phyloP scores from a whole-genome alignment of 2,888 invertebrate genomes.

The Pammene fasciana region DNA sequence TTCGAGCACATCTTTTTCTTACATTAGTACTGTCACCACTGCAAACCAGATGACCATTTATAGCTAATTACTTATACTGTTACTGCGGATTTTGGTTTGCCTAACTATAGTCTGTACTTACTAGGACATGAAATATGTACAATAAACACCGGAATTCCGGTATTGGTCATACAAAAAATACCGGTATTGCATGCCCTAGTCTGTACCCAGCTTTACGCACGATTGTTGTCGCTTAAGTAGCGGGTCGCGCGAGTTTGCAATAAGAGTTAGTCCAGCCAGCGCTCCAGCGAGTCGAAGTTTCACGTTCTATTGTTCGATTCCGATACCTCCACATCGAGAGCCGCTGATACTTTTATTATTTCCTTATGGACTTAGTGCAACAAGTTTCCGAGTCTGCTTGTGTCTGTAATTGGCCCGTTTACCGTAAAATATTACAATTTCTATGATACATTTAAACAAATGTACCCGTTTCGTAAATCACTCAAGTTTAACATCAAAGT shows the following conservation, averaged over 20 bases:
- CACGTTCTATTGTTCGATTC: conserved; percentile 71
- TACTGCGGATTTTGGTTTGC: no score
- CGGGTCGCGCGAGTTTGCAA: conserved; percentile 66
- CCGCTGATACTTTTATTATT: conserved; percentile 75
- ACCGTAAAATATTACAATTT: not conserved
- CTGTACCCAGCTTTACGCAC: conserved; percentile 11
- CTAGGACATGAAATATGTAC: no score
- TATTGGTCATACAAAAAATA: no score
- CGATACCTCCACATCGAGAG: conserved; percentile 62
- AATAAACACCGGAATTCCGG: no score
- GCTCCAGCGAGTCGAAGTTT: conserved; percentile 32
- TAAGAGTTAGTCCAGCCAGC: conserved; percentile 62
- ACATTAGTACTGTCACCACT: no score
- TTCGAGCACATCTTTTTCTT: no score
- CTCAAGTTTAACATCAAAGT: conserved; percentile 18
- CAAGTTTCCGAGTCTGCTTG: conserved; percentile 56
- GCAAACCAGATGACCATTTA: no score
- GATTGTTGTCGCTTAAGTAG: conserved; percentile 38
- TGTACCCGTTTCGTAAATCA: conserved; percentile 1
- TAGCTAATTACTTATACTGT: no score
- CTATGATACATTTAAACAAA: conserved; percentile 3
- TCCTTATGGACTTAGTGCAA: conserved; percentile 63
- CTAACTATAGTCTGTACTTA: no score
- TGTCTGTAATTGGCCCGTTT: conserved; percentile 48
- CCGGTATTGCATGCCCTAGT: not conserved